Base-by-base conservation (phyloP, 2,113 vertebrate species). In the Eudyptes chrysolophus region DNA sequence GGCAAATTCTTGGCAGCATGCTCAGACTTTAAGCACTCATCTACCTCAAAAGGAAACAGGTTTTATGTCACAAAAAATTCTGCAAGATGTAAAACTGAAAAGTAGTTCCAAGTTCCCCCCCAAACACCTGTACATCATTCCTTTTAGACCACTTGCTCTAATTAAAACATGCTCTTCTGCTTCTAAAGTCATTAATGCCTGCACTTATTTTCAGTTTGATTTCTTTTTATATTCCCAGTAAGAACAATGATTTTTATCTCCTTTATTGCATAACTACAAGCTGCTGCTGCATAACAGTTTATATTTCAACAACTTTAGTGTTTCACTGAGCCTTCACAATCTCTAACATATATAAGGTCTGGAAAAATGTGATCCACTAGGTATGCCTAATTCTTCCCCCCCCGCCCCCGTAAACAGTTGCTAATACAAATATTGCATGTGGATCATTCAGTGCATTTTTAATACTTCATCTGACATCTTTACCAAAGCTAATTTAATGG, bases 351-450 rank as follows among this genome's bases (percentile, higher is more conserved):
- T 80, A 76, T 80, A 77, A 81, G 71, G 36, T 69, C 44, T 62
- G 49, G 10, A n/a, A 71, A 90, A 55, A 21, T 16, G 13, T 78
- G 95, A 96, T 69, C 83, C 82, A 92, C 92, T 68, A 93, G 72
- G 22, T 80, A 77, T 22, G 88, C 42, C 68, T 87, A 95, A 38
- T 24, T 90, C 48, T 75, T n/a, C 77, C 40, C 21, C 34, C 69
- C 42, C 42, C 77, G 38, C 32, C 19, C n/a, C 62, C 52, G 61
- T 26, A 57, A 95, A 95, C 36, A 90, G 79, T 32, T 97, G 74
- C 90, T 96, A 96, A 96, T 65, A 95, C 46, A 97, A 97, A 96
- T 92, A 97, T 9, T 95, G 78, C 89, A 65, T 44, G 52, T 92
- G 44, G 76, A 87, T 96, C 72, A 93, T 85, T 61, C 70, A 57